Evolutionary conservation across 2,113 vertebrate genomes (phyloP).

Genomic region (Nesogale talazaci): DNA sequence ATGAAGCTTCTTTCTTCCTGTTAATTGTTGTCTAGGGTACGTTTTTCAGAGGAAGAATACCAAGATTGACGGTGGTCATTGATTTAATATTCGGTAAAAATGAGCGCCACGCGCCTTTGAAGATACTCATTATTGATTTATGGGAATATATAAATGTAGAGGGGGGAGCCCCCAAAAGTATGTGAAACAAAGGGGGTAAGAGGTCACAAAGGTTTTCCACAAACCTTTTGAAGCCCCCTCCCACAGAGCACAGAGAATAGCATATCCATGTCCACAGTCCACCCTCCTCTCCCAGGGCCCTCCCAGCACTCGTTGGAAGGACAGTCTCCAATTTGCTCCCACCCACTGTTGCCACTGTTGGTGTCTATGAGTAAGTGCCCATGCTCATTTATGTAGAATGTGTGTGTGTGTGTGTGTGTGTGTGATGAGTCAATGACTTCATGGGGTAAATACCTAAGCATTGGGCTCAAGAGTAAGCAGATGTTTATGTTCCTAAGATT

Average conservation of each 20-base stretch:
- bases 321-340: background rate
- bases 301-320: no score
- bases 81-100: constrained; percentile 27
- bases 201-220: no score
- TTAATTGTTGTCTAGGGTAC: background rate
- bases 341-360: background rate
- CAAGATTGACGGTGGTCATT: background rate
- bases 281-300: background rate
- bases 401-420: no score
- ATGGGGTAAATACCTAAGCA: background rate
- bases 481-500: background rate
- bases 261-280: background rate
- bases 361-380: background rate
- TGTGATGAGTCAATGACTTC: background rate
- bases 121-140: background rate
- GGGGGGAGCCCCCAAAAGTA: no score
- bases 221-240: no score
- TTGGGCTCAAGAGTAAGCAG: background rate
- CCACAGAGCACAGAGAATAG: background rate
- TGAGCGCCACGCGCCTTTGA: background rate
- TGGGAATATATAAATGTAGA: background rate
- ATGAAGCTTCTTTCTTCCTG: background rate
- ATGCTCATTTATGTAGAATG: background rate
- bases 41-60: background rate
- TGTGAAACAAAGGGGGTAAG: no score